A percentile compares a stretch with the other conserved stretches of the same genome.
phyloP scores from a whole-genome alignment of 1,140 invertebrate genomes.

The Bombus affinis region DNA sequence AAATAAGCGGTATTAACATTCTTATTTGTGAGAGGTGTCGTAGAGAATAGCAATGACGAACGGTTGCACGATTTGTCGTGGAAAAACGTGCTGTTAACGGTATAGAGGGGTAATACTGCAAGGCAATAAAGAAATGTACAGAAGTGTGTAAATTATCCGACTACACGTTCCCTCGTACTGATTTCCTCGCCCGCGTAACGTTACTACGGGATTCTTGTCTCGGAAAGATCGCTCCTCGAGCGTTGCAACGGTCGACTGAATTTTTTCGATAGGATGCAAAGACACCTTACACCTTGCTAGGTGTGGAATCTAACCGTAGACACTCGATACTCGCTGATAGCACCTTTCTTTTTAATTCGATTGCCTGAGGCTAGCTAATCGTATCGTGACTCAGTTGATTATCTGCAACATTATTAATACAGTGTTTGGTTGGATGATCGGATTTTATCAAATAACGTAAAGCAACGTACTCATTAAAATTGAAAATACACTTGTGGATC shows the following conservation, averaged over 20 bases:
- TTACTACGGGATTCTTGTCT: constrained; percentile 51
- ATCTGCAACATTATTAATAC: not conserved
- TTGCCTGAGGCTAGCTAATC: not conserved
- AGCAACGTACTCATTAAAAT: not conserved
- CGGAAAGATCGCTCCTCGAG: not conserved
- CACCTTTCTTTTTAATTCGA: not conserved
- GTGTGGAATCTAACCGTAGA: not conserved
- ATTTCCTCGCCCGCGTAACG: constrained; percentile 38
- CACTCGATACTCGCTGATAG: not conserved
- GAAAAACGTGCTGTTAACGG: constrained; percentile 47
- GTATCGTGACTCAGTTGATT: not conserved
- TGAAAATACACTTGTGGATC: not conserved
- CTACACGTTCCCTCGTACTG: constrained; percentile 14
- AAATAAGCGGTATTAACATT: too few relatives aligned
- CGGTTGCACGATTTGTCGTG: not conserved
- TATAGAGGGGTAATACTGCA: constrained; percentile 38
- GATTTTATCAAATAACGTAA: not conserved
- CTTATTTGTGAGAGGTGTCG: too few relatives aligned
- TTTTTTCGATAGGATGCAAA: not conserved
- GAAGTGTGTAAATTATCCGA: constrained; percentile 50
- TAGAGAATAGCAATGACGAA: not conserved
- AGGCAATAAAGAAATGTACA: constrained; percentile 55
- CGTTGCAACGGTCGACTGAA: constrained; percentile 2
- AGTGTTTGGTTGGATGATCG: not conserved
- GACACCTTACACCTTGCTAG: constrained; percentile 9